Evolutionary conservation across 2,113 vertebrate genomes (phyloP).

Genomic region (Macrotis lagotis): DNA sequence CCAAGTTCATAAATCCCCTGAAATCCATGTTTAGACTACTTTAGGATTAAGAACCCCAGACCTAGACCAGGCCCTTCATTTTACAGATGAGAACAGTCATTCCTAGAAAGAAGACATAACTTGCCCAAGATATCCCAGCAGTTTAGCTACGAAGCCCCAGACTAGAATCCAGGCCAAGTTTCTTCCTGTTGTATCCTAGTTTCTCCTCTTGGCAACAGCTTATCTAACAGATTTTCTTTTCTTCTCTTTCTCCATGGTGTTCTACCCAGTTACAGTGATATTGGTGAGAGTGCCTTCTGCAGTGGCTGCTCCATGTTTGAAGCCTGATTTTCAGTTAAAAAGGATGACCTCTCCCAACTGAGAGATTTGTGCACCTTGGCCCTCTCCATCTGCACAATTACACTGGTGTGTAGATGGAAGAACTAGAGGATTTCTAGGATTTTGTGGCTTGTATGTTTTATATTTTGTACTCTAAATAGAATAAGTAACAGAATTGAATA

Average conservation of each 20-base stretch:
- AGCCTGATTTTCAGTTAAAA: slow-evolving; percentile 68
- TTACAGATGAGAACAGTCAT: not conserved
- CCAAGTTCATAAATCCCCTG: not conserved
- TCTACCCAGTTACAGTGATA: slow-evolving; percentile 74
- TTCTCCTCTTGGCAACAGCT: not conserved
- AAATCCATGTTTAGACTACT: not conserved
- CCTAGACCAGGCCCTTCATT: not conserved
- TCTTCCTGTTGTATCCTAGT: not conserved
- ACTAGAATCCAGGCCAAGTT: not conserved
- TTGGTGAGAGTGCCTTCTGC: slow-evolving; percentile 82
- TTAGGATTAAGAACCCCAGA: not conserved
- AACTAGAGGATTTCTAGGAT: not conserved
- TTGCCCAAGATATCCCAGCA: not conserved
- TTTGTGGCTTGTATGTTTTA: slow-evolving; percentile 65
- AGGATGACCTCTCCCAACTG: slow-evolving; percentile 30
- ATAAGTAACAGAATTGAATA: slow-evolving; percentile 53
- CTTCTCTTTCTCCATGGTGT: not conserved
- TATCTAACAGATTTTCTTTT: not conserved
- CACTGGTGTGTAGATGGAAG: slow-evolving; percentile 20
- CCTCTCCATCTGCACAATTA: slow-evolving; percentile 28
- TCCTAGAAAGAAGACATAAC: not conserved
- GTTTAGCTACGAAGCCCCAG: not conserved
- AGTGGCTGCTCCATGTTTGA: slow-evolving; percentile 82
- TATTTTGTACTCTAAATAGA: slow-evolving; percentile 71
- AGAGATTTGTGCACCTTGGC: slow-evolving; percentile 6